Base-by-base conservation (phyloP, 2,113 vertebrate species). In the Coptodon rendalli region DNA sequence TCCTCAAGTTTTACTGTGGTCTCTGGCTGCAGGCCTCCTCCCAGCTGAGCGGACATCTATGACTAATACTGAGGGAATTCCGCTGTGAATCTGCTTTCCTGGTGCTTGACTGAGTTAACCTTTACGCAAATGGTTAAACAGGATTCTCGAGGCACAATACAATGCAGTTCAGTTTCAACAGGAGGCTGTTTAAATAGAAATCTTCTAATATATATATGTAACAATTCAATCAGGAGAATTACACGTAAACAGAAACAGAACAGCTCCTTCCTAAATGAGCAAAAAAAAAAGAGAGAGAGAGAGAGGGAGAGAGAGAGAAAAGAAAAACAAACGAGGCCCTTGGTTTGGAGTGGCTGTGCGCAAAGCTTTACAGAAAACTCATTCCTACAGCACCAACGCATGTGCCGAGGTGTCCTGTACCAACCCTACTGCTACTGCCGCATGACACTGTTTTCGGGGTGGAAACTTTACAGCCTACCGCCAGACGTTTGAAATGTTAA, bases 11-110 rank as follows among this genome's bases (percentile, higher is more conserved):
- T 86, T n/a, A 81, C 79, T 52, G 89, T 43, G 34, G 79, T 90
- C 40, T 95, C 88, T 80, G 82, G 89, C 91, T 94, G 94, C 85
- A 63, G 87, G 89, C 91, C 93, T 89, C 83, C 87, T 84, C 93
- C 93, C 88, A 89, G 66, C 48, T 91, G 90, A 92, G 88, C 79
- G 89, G 93, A 96, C 96, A 96, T 97, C 93, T 96, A 94, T 91
- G 89, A 91, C 63, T 82, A 57, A 79, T 59, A 7, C 14, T 24
- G 11, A 19, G n/a, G 27, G 29, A 59, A 63, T 81, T 45, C 12
- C 22, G 38, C 71, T 83, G 88, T 83, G 22, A 90, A 68, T 79
- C 63, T 57, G 76, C 14, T 38, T 14, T 40, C 76, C 34, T 12
- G 79, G 54, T 71, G 29, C 13, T 54, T 53, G 16, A n/a, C 73